Percentiles rank a stretch among this genome's conserved stretches.
These are phyloP conservation scores for Silurus meridionalis DNA, from an alignment of 2,113 vertebrate species.

Conservation along the genomic window DNA sequence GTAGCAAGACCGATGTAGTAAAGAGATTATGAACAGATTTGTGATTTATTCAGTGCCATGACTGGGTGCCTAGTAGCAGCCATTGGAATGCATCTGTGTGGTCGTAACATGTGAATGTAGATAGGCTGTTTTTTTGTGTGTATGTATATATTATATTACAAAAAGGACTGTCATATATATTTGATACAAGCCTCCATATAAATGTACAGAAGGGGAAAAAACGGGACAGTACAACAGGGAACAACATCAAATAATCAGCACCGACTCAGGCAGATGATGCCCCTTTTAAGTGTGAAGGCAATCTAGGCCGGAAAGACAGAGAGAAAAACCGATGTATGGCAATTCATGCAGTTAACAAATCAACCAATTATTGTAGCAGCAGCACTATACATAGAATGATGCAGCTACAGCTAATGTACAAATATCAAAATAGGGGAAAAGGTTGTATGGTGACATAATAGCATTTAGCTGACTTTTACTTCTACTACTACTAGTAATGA, in stretches of 20 bases:
- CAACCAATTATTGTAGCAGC: background rate
- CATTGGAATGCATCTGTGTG: conserved; percentile 25
- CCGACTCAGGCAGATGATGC: conserved; percentile 50
- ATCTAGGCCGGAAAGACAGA: conserved; percentile 9
- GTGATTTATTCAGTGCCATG: conserved; percentile 60
- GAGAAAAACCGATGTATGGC: background rate
- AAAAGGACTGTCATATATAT: conserved; percentile 60
- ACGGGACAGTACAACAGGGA: conserved; percentile 61
- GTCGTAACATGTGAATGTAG: background rate
- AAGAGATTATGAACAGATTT: conserved; percentile 33
- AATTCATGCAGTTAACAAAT: background rate
- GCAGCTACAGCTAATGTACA: background rate
- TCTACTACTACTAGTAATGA: background rate
- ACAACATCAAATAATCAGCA: conserved; percentile 62
- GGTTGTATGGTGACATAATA: background rate
- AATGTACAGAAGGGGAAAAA: conserved; percentile 53
- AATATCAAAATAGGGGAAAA: background rate
- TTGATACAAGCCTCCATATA: conserved; percentile 69
- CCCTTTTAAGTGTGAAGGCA: conserved; percentile 46
- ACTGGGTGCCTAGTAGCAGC: conserved; percentile 52
- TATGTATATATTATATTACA: background rate
- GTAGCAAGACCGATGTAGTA: conserved; percentile 39
- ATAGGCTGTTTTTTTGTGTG: background rate
- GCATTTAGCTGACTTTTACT: background rate
- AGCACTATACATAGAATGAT: background rate